These are phyloP conservation scores for Serrognathus titanus DNA, from an alignment of 2,888 invertebrate genomes.

Conservation along the genomic window DNA sequence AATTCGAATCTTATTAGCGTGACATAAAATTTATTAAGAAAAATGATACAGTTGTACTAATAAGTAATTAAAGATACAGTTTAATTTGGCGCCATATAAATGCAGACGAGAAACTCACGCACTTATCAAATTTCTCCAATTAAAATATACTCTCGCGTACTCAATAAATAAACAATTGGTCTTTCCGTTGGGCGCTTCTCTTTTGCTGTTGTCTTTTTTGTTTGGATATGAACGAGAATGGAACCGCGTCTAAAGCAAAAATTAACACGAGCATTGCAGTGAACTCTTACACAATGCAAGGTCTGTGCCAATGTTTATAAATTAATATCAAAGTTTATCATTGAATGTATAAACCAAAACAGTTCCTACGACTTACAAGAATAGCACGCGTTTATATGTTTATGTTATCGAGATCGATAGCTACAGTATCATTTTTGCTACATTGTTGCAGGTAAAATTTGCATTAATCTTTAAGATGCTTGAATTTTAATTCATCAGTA, in stretches of 20 bases:
- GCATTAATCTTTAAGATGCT: neutral
- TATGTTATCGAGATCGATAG: slow-evolving; percentile 16
- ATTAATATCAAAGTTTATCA: slow-evolving; percentile 20
- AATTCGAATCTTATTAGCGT: too few relatives aligned
- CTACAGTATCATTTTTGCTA: slow-evolving; percentile 8
- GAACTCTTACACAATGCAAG: slow-evolving; percentile 18
- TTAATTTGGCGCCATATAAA: too few relatives aligned
- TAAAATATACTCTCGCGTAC: too few relatives aligned
- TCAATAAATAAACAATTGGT: too few relatives aligned
- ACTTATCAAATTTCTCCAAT: too few relatives aligned
- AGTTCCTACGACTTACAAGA: slow-evolving; percentile 14
- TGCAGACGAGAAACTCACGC: too few relatives aligned
- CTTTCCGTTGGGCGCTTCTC: too few relatives aligned
- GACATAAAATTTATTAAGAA: too few relatives aligned
- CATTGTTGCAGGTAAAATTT: neutral
- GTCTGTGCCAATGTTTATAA: slow-evolving; percentile 21
- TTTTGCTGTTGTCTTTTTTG: too few relatives aligned
- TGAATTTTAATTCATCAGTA: too few relatives aligned
- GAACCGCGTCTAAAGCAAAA: neutral
- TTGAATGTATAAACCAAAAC: slow-evolving; percentile 15
- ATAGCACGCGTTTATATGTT: slow-evolving; percentile 16
- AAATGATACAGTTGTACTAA: too few relatives aligned
- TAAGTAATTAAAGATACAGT: too few relatives aligned
- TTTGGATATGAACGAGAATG: neutral
- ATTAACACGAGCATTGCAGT: slow-evolving; percentile 9